These are phyloP conservation scores for Diarsia rubi DNA, from an alignment of 2,888 invertebrate species.

Conservation along the genomic window DNA sequence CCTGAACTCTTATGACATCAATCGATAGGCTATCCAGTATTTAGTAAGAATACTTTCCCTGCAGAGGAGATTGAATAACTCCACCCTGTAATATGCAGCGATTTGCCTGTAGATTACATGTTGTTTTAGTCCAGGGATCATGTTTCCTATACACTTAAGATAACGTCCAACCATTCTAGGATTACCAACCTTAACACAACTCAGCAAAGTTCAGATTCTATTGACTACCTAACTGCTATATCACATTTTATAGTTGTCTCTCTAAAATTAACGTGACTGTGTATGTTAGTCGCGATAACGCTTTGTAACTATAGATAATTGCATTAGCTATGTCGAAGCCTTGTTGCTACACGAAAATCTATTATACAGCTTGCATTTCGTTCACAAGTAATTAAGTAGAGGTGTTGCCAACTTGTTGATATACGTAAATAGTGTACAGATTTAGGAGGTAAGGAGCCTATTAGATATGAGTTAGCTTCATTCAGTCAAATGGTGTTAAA, in stretches of 20 bases:
- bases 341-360: conserved; percentile 5
- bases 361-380: conserved; percentile 13
- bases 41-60: no score
- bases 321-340: not conserved
- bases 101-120: not conserved
- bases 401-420: conserved; percentile 49
- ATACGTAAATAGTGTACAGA: not conserved
- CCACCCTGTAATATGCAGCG: no score
- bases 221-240: not conserved
- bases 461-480: not conserved
- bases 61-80: no score
- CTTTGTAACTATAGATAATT: conserved; percentile 8
- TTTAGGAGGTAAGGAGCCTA: not conserved
- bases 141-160: not conserved
- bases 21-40: no score
- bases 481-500: not conserved
- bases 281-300: conserved; percentile 17
- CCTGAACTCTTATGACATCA: no score
- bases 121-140: not conserved
- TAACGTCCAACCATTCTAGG: not conserved
- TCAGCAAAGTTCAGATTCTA: conserved; percentile 8
- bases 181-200: not conserved
- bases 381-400: conserved; percentile 10
- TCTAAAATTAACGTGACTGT: conserved; percentile 16
- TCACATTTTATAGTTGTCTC: not conserved